These are phyloP conservation scores for Natator depressus DNA, from an alignment of 2,113 vertebrate genomes.

Conservation along the genomic window DNA sequence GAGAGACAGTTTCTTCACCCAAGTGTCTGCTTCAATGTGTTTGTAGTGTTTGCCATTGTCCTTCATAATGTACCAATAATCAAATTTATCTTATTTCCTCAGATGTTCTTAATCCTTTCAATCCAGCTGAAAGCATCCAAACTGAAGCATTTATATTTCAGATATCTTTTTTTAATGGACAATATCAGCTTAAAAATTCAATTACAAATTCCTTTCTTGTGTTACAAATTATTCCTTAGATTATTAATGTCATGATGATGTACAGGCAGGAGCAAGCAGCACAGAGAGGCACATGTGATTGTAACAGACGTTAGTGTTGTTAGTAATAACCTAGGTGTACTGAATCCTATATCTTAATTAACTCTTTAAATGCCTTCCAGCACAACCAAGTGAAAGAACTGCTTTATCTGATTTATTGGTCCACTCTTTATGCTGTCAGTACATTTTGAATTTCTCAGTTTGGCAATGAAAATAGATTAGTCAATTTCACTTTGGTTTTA, in stretches of 20 bases:
- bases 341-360: slow-evolving; percentile 33
- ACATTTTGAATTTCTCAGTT: not conserved
- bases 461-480: not conserved
- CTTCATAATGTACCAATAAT: slow-evolving; percentile 14
- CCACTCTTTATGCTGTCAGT: not conserved
- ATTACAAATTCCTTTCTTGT: not conserved
- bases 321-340: slow-evolving; percentile 7
- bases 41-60: not conserved
- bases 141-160: not conserved
- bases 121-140: not conserved
- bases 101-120: not conserved
- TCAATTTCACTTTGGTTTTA: not conserved
- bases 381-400: not conserved
- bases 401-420: not conserved
- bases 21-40: not conserved
- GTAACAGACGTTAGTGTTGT: slow-evolving; percentile 4
- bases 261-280: slow-evolving; percentile 18
- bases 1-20: not conserved
- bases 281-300: slow-evolving; percentile 20
- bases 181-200: not conserved
- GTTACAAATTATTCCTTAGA: not conserved
- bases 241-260: not conserved
- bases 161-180: not conserved
- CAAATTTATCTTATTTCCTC: slow-evolving; percentile 9
- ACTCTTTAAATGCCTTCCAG: slow-evolving; percentile 20